These are phyloP conservation scores for Sminthopsis crassicaudata DNA, from an alignment of 2,113 vertebrate species.

Conservation along the genomic window DNA sequence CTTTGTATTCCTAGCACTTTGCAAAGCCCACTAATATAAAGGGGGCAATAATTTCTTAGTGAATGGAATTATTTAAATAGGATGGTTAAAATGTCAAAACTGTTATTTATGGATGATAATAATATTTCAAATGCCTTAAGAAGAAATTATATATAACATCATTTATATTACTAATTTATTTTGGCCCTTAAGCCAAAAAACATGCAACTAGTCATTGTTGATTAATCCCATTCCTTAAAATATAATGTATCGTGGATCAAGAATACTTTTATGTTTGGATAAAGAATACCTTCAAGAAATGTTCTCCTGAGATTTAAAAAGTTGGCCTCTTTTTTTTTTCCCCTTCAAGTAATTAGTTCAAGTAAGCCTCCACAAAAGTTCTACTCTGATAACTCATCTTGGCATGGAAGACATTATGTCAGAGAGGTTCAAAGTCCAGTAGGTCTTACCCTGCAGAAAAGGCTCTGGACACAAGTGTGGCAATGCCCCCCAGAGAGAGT, in stretches of 20 bases:
- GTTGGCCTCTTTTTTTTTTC: slow-evolving; percentile 54
- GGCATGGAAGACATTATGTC: background rate
- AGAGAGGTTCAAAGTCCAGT: background rate
- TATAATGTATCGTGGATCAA: background rate
- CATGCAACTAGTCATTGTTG: background rate
- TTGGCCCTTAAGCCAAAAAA: slow-evolving; percentile 37
- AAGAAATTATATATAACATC: background rate
- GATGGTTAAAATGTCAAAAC: background rate
- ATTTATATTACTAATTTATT: background rate
- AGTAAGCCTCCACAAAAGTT: slow-evolving; percentile 40
- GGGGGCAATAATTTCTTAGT: background rate
- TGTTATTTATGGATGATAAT: background rate
- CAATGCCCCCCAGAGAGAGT: background rate
- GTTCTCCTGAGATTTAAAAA: slow-evolving; percentile 60
- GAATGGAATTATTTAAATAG: background rate
- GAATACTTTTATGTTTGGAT: slow-evolving; percentile 18
- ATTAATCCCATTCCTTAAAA: slow-evolving; percentile 12
- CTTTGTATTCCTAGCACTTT: background rate
- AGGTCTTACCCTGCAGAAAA: background rate
- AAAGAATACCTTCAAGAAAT: slow-evolving; percentile 50
- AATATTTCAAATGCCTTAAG: slow-evolving; percentile 40
- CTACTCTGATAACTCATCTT: background rate
- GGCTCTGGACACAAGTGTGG: background rate
- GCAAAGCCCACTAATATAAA: background rate
- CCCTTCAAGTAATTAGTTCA: slow-evolving; percentile 69